A percentile compares a stretch with the other conserved stretches of the same genome.
Conservation (phyloP, 2,888 invertebrate species). For the Helleia helle region DNA sequence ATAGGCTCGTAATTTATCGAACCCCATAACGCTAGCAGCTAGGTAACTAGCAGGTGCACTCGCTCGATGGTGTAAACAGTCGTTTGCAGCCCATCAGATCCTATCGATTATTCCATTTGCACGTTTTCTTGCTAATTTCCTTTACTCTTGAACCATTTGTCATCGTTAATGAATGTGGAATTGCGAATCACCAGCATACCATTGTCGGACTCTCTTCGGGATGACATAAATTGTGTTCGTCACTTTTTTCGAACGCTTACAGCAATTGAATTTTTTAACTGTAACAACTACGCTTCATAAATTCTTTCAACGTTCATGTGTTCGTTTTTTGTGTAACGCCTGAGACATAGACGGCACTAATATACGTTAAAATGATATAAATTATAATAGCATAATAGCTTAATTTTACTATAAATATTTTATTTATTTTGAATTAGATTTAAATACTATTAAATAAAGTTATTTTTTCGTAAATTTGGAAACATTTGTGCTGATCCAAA, state of each 20-base stretch:
- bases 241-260: conserved; percentile 23
- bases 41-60: conserved; percentile 23
- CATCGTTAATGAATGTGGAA: conserved; percentile 40
- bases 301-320: conserved; percentile 23
- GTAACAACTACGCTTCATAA: conserved; percentile 23
- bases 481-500: too few relatives aligned
- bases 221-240: conserved; percentile 29
- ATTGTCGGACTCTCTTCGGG: conserved; percentile 26
- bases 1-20: conserved; percentile 16
- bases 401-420: conserved; percentile 11
- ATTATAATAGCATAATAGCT: conserved; percentile 9
- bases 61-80: conserved; percentile 31
- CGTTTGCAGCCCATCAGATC: conserved; percentile 40
- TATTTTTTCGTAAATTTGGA: too few relatives aligned
- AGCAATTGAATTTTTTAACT: conserved; percentile 26
- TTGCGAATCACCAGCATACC: conserved; percentile 27
- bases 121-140: conserved; percentile 47
- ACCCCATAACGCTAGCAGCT: conserved; percentile 34
- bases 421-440: too few relatives aligned
- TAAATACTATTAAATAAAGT: too few relatives aligned
- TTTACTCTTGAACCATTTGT: conserved; percentile 55
- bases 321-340: conserved; percentile 16
- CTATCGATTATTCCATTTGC: conserved; percentile 51
- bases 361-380: too few relatives aligned
- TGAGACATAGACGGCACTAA: conserved; percentile 14